These are phyloP conservation scores for Ariolimax columbianus DNA, from an alignment of 2,888 invertebrate genomes.

Conservation along the genomic window DNA sequence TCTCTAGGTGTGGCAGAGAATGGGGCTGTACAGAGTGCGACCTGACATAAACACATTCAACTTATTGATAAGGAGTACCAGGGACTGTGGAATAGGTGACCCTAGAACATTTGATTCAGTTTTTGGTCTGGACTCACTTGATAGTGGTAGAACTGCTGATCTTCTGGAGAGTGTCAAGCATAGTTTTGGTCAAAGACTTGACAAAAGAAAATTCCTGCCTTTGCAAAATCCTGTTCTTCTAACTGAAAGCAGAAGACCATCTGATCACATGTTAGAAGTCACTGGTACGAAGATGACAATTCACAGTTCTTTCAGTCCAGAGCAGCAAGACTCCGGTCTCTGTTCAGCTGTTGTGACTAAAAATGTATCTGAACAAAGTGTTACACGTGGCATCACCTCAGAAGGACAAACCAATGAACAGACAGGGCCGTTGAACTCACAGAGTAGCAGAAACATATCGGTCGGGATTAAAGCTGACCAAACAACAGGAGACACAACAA, in stretches of 20 bases:
- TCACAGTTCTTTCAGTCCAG: background rate
- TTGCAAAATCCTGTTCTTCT: background rate
- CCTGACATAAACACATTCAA: constrained; percentile 89
- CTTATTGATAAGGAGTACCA: constrained; percentile 87
- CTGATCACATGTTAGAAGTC: background rate
- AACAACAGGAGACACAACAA: too few species aligned
- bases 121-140: constrained; percentile 5
- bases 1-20: constrained; percentile 87
- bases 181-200: background rate
- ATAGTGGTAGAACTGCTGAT: background rate
- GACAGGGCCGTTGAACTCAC: background rate
- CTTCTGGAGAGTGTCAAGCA: constrained; percentile 5
- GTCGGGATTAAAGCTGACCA: too few species aligned
- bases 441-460: background rate
- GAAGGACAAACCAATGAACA: background rate
- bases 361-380: background rate
- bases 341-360: background rate
- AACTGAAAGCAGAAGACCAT: background rate
- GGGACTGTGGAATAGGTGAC: constrained; percentile 87
- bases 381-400: background rate
- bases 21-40: constrained; percentile 83
- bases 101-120: constrained; percentile 19
- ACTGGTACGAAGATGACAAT: background rate
- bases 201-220: background rate
- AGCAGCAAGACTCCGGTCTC: background rate